These are phyloP conservation scores for Orgyia antiqua DNA, from an alignment of 2,888 invertebrate genomes.

Conservation along the genomic window DNA sequence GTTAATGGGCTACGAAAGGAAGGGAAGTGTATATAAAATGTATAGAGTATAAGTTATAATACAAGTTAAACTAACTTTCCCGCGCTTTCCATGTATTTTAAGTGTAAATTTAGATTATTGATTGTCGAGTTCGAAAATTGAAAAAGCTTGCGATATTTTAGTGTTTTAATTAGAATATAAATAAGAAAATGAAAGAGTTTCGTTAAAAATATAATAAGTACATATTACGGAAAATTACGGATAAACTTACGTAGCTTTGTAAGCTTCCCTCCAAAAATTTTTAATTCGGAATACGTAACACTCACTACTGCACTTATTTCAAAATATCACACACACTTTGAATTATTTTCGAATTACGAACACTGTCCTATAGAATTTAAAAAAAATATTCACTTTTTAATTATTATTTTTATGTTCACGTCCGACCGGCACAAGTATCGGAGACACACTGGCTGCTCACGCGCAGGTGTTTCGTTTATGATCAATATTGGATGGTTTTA, in stretches of 20 bases:
- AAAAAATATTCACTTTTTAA: constrained; percentile 1
- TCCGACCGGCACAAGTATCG: constrained; percentile 17
- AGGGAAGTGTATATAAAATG: too few species aligned
- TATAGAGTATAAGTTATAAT: too few species aligned
- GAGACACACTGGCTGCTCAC: constrained; percentile 38
- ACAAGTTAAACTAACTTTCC: too few species aligned
- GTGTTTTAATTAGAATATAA: too few species aligned
- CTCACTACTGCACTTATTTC: constrained; percentile 3
- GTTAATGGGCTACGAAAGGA: too few species aligned
- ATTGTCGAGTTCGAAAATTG: too few species aligned
- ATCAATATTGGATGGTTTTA: constrained; percentile 49
- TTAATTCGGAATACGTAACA: neutral
- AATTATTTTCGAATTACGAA: constrained; percentile 5
- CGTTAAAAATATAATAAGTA: neutral
- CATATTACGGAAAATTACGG: constrained; percentile 1
- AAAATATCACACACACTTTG: constrained; percentile 1
- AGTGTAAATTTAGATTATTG: too few species aligned
- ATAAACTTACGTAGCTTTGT: constrained; percentile 4
- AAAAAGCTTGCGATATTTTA: too few species aligned
- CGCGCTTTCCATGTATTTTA: too few species aligned
- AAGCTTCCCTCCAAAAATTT: constrained; percentile 3
- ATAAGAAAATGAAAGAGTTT: too few species aligned
- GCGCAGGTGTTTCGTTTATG: constrained; percentile 43
- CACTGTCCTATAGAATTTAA: constrained; percentile 1
- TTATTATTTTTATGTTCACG: constrained; percentile 11